Base-by-base conservation (phyloP, 35 echinoderm and acorn worm species). In the Heliocidaris tuberculata region DNA sequence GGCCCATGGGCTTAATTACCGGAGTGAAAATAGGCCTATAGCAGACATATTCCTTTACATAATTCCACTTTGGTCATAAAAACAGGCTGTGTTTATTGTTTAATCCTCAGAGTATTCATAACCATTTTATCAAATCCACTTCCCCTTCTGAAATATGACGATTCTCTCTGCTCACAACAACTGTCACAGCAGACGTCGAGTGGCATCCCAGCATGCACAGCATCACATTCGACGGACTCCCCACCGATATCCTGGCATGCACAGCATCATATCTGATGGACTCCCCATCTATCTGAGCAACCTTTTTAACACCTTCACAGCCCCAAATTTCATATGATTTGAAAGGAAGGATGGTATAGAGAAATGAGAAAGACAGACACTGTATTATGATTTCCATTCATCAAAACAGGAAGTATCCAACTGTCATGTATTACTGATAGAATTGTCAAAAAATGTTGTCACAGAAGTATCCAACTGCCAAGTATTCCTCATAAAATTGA, bases 361-460 rank as follows among this genome's bases (percentile, higher is more conserved):
- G 17, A n/a, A 5, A 27, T 78, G 19, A 78, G 21, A n/a, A 0
- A 56, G 10, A 56, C 52, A 56, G 52, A 56, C 52, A 56, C 27
- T 21, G 21, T 7, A n/a, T 78, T 78, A 78, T 78, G 65, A 78
- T 78, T 78, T 78, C 65, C 4, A 78, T 0, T n/a, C 19, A 78
- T n/a, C 65, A 78, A 27, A 78, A 78, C 65, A 78, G 65, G 65
- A 78, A 78, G 65, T 78, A 78, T 78, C 65, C 65, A 78, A 78
- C 65, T 78, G 65, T 27, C 27, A n/a, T 5, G 52, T 56, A 56
- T 56, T 56, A 56, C 65, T 78, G 65, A 60, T 42, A 42, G 35
- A 42, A 42, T 42, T 42, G 35, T 42, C 35, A 42, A 42, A 42
- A 42, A 42, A 42, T 42, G 35, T 1, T 42, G 35, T 42, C 35